Base-by-base conservation (phyloP, 2,797 vertebrate species). In the Halcyon badia region DNA sequence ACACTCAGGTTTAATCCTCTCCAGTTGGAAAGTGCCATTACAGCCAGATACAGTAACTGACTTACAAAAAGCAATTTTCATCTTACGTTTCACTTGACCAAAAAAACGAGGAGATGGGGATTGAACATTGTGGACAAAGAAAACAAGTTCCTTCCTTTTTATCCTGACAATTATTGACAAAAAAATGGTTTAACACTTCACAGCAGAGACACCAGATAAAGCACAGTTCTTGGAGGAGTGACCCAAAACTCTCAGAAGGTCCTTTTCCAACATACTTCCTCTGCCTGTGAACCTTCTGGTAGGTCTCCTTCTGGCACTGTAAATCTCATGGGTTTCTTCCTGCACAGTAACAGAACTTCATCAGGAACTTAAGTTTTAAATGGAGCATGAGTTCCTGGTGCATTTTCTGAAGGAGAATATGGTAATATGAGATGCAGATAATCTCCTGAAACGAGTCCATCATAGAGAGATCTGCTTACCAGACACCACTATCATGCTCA, bases 381-480 rank as follows among this genome's bases (percentile, higher is more conserved):
- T 35, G 24, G 28, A 35, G 31, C 52, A 42, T 0, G 0, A 11
- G 18, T 17, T 73, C 51, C 16, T 35, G 20, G 35, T 16, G 28
- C 17, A 33, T 84, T 68, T 64, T 69, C 62, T 69, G 31, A 33
- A 39, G 60, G 20, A 51, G 49, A 58, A 17, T 7, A 3, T 30
- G 52, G 39, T 20, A 37, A 14, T 49, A 6, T 6, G 42, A 73
- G 42, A 33, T 44, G 15, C 80, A 41, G 57, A 61, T 25, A 51
- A 51, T 16, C 30, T 84, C 35, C 52, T 51, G 57, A 70, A 66
- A 52, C 0, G 2, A 79, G 37, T 57, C 57, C 42, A 26, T 61
- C 62, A 19, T 19, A 79, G 69, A 35, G 17, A 4, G 28, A 39
- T 12, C 24, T 76, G 48, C 52, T 66, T 21, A 33, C 18, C 20